These are phyloP conservation scores for Elmis aenea DNA, from an alignment of 2,888 invertebrate species.

Conservation along the genomic window DNA sequence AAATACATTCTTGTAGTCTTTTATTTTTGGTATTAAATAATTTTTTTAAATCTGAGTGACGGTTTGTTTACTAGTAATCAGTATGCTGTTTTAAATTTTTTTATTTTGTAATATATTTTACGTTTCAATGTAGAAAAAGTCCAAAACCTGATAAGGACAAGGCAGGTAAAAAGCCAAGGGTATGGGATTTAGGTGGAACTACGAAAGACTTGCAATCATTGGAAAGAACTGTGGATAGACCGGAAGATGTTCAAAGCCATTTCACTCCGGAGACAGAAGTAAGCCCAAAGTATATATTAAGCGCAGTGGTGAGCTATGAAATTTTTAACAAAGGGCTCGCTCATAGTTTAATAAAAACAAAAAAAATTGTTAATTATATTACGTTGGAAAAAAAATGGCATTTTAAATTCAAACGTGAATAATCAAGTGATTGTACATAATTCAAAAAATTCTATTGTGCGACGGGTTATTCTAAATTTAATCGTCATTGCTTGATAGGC, in stretches of 20 bases:
- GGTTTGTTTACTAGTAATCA: too few species aligned
- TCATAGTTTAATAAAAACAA: too few species aligned
- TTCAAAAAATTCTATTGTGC: too few species aligned
- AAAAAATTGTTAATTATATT: not conserved
- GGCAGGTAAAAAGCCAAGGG: slow-evolving; percentile 81
- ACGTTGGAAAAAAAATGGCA: too few species aligned
- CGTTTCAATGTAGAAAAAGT: slow-evolving; percentile 40
- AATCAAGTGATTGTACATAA: too few species aligned
- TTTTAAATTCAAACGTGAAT: too few species aligned
- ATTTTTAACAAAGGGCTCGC: too few species aligned
- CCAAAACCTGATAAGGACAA: slow-evolving; percentile 56
- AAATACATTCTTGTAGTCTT: too few species aligned
- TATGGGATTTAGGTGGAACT: slow-evolving; percentile 84
- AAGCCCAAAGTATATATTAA: slow-evolving; percentile 23
- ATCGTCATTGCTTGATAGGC: too few species aligned
- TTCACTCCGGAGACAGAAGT: slow-evolving; percentile 63
- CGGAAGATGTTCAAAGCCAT: slow-evolving; percentile 57
- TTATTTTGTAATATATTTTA: not conserved
- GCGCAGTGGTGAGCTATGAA: slow-evolving; percentile 2
- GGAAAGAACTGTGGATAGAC: slow-evolving; percentile 76
- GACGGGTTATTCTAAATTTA: too few species aligned
- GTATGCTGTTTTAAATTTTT: not conserved
- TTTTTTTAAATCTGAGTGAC: too few species aligned
- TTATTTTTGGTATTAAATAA: too few species aligned
- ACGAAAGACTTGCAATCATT: slow-evolving; percentile 70